Base-by-base conservation (phyloP, 2,797 vertebrate genomes). In the Miichthys miiuy region DNA sequence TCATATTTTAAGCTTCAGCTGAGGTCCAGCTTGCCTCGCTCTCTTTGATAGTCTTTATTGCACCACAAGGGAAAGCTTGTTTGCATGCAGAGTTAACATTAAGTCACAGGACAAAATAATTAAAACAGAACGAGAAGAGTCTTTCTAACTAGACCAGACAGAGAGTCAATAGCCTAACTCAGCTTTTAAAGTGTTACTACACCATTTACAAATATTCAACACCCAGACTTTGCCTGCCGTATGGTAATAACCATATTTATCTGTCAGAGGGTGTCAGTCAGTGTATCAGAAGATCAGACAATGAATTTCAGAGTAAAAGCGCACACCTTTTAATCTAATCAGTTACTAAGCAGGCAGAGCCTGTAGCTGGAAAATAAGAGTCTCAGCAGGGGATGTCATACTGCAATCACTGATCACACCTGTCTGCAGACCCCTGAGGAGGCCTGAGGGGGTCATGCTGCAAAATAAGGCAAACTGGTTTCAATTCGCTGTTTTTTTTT, bases 341-440 rank as follows among this genome's bases (percentile, higher is more conserved):
- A 63, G 38, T 66, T 68, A 58, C 42, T 52, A 67, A 80, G 84
- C 52, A 82, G 70, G 62, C 25, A 17, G 69, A 80, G 75, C 69
- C 77, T 2, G 63, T 57, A 71, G 82, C 72, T 63, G 69, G 79
- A 69, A 89, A 86, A 87, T 75, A 20, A 20, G 70, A 86, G 69
- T 81, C 81, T 74, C 82, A 68, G 85, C 87, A 50, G 83, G 82
- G 78, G 55, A 66, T 56, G 82, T 82, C 83, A 75, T 60, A 55
- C 66, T 30, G 80, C 86, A 88, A 88, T 90, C 88, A 86, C 81
- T 75, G 80, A 86, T 84, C 81, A 84, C 80, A 88, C 81, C 68
- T 85, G 81, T 75, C 72, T 86, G 61, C 67, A 69, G 68, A 79
- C 62, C 74, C 68, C 79, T 14, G 57, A 79, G 68, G 84, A 81